Evolutionary conservation across 2,113 vertebrate genomes (phyloP).

Genomic region (Syrmaticus mikado): DNA sequence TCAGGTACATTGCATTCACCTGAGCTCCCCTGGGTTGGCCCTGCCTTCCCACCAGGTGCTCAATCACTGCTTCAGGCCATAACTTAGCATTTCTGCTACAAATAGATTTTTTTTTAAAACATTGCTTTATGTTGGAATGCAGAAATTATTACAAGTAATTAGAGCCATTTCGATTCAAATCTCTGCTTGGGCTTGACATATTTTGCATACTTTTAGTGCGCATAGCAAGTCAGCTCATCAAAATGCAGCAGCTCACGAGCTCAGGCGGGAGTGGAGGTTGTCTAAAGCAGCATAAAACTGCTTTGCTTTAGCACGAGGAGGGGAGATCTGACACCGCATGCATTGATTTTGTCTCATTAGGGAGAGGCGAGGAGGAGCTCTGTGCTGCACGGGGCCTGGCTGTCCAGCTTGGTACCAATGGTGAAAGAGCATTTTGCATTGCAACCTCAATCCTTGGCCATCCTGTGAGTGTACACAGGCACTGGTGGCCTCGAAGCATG

Average conservation of each 20-base stretch:
- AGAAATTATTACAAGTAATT: slow-evolving; percentile 81
- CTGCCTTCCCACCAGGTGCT: too few relatives aligned
- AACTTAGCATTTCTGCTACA: too few relatives aligned
- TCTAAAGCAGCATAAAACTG: slow-evolving; percentile 36
- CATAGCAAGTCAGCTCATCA: slow-evolving; percentile 74
- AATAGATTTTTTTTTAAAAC: neutral
- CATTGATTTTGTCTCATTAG: slow-evolving; percentile 49
- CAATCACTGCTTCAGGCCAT: too few relatives aligned
- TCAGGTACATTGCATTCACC: too few relatives aligned
- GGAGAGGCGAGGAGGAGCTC: neutral
- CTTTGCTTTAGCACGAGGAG: neutral
- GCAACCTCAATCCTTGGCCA: neutral
- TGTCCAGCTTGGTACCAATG: neutral
- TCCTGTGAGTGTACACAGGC: rapidly evolving
- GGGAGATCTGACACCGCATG: neutral
- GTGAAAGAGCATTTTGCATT: neutral
- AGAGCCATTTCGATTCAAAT: slow-evolving; percentile 75
- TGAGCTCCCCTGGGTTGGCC: too few relatives aligned
- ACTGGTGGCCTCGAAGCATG: neutral
- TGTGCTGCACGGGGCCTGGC: neutral
- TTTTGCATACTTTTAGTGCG: slow-evolving; percentile 51
- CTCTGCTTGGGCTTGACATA: slow-evolving; percentile 76
- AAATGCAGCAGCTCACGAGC: slow-evolving; percentile 68
- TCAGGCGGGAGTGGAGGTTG: slow-evolving; percentile 7
- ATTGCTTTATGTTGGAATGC: slow-evolving; percentile 77